Evolutionary conservation across 2,888 invertebrate genomes (phyloP), one percentile per base, ranked within the genome.

Genomic region (Xestia sexstrigata): DNA sequence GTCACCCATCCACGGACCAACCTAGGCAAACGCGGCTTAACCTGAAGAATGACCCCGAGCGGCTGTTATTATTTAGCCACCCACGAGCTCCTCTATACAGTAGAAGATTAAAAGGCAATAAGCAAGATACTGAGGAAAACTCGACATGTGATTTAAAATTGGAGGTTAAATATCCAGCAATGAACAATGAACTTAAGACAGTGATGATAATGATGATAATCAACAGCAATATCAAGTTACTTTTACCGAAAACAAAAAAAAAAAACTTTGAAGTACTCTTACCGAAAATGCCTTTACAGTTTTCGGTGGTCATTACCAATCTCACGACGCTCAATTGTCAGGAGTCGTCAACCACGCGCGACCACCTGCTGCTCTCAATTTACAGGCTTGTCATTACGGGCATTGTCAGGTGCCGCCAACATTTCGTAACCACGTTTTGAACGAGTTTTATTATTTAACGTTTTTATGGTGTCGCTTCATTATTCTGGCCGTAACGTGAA

Each of bases 311-410:
- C 67, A 82, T 81, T 75, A 73, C 52, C 65, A 71, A 58, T 71
- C 67, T 81, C 76, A 71, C 66, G 71, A 69, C 49, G 26, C 60
- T 13, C 68, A 70, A 77, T 70, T 69, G 74, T 78, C 66, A 76
- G 69, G 20, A 72, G 69, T 69, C 39, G 72, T 67, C 74, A 66
- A 55, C 82, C 86, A 82, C 86, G 84, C 55, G 74, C 82, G 86
- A 63, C 84, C 84, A 85, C 84, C 86, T 78, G 86, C 35, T 39
- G 79, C 65, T 78, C 76, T 76, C 86, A 76, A 82, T 82, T 84
- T 58, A 26, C 42, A 55, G 70, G 69, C 58, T 73, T 66, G 71
- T 82, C 85, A 84, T 84, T 85, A 81, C 30, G 42, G 69, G 26
- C 45, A 71, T 63, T 79, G 75, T 66, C 82, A 84, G 82, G 75